phyloP scores from a whole-genome alignment of 1,140 invertebrate species.

The Pachyrhynchus sulphureomaculatus region DNA sequence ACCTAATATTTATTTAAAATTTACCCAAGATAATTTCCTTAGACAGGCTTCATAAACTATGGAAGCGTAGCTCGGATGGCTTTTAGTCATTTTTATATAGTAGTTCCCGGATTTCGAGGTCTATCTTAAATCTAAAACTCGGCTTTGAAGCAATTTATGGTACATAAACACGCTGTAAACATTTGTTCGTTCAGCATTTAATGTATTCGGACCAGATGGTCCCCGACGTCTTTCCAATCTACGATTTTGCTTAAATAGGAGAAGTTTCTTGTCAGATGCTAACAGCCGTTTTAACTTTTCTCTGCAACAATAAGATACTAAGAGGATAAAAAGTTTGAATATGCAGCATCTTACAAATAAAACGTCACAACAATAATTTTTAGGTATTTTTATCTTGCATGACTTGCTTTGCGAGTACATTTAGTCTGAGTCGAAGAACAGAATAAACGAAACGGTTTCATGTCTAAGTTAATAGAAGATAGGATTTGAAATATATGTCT shows the following conservation, averaged over 20 bases:
- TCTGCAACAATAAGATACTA: background rate
- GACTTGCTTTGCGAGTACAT: too few species aligned
- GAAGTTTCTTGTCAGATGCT: slow-evolving; percentile 5
- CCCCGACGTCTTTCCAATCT: slow-evolving; percentile 11
- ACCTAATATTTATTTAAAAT: too few species aligned
- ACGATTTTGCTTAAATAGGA: slow-evolving; percentile 1
- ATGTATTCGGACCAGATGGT: slow-evolving; percentile 14
- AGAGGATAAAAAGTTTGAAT: background rate
- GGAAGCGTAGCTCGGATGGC: background rate
- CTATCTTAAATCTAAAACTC: slow-evolving; percentile 8
- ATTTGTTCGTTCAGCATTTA: slow-evolving; percentile 11
- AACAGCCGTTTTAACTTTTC: background rate
- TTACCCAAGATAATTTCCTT: too few species aligned
- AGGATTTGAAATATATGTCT: too few species aligned
- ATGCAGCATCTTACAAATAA: background rate
- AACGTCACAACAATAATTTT: background rate
- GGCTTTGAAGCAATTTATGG: slow-evolving; percentile 12
- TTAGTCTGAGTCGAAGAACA: too few species aligned
- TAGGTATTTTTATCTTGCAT: too few species aligned
- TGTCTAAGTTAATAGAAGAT: too few species aligned
- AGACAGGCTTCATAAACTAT: background rate
- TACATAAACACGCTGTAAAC: slow-evolving; percentile 17
- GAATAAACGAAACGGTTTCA: too few species aligned
- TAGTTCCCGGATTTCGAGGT: background rate
- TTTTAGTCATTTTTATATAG: background rate